Evolutionary conservation across 2,888 invertebrate genomes (phyloP), one percentile per base, ranked within the genome.

Genomic region (Drosophila longiperda): DNA sequence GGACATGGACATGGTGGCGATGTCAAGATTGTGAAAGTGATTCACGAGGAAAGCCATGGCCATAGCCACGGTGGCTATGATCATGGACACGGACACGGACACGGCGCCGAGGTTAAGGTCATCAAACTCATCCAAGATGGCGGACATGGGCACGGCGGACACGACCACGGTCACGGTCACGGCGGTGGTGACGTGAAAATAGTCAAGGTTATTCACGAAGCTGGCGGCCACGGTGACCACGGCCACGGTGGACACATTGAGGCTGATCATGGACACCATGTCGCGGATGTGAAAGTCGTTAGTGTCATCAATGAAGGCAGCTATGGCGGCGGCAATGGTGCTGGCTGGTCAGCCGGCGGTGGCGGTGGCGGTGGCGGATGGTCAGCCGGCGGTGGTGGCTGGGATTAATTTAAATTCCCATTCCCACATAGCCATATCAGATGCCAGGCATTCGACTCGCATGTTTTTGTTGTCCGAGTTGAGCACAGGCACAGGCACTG

Each of bases 381-480:
- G 74, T 26, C 58, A 9, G 55, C 65, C 29, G 73, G 77, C 0
- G 77, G 73, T 6, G 45, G 75, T 33, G 83, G 83, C 42, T 79
- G 71, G 75, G 66, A 75, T 15, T 80, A 76, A 79, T 45, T 38
- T 0, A 11, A 48, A 53, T 26, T 32, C 29, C 34, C 57, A 50
- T n/a, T 32, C 57, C 38, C 42, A 52, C 9, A 29, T 49, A 9
- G 40, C 64, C 63, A 66, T 73, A 77, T 73, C 75, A 76, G 66
- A n/a, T 62, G 75, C 75, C 73, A 40, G 78, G 72, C 70, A 67
- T 45, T 58, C 75, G 68, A 72, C 82, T 82, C 83, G 26, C 40
- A 78, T 82, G 80, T 84, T 87, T 73, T 64, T 85, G 85, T 87
- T 86, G 87, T 85, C 45, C 48, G 84, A 81, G 81, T 85, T 83